Percentiles rank a stretch among this genome's conserved stretches.
Evolutionary conservation across 2,888 invertebrate genomes (phyloP).

Genomic region (Oxycera nigricornis): DNA sequence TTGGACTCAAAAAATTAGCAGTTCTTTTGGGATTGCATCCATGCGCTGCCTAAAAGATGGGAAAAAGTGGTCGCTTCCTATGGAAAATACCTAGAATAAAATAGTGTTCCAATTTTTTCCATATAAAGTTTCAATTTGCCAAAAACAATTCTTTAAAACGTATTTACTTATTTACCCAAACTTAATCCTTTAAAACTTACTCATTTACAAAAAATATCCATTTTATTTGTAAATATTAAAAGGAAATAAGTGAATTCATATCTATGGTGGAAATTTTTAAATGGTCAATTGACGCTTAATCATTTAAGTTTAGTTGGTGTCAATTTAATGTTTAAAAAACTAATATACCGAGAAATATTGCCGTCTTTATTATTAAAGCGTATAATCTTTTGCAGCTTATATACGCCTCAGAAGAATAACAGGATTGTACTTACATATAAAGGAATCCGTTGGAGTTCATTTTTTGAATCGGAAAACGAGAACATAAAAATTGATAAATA

Average conservation of each 20-base stretch:
- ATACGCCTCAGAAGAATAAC: conserved; percentile 43
- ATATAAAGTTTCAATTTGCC: background rate
- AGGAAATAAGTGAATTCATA: no score
- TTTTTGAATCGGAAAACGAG: conserved; percentile 57
- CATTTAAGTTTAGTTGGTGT: no score
- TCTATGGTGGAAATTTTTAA: no score
- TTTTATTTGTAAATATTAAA: no score
- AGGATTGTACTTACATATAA: conserved; percentile 55
- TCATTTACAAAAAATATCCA: no score
- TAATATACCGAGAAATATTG: no score
- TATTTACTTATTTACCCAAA: no score
- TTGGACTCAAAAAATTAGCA: background rate
- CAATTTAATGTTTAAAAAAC: no score
- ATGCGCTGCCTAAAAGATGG: background rate
- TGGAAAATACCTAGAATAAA: conserved; percentile 3
- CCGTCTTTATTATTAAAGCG: no score
- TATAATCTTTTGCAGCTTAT: conserved; percentile 51
- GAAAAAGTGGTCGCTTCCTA: background rate
- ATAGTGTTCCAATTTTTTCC: conserved; percentile 2
- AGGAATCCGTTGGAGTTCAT: conserved; percentile 59
- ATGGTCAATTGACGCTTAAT: no score
- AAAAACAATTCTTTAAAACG: no score
- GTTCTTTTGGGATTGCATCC: background rate
- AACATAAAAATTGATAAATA: conserved; percentile 55
- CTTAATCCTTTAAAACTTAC: no score